Conservation (phyloP, 2,888 invertebrate genomes). For the Cataglyphis cursor region DNA sequence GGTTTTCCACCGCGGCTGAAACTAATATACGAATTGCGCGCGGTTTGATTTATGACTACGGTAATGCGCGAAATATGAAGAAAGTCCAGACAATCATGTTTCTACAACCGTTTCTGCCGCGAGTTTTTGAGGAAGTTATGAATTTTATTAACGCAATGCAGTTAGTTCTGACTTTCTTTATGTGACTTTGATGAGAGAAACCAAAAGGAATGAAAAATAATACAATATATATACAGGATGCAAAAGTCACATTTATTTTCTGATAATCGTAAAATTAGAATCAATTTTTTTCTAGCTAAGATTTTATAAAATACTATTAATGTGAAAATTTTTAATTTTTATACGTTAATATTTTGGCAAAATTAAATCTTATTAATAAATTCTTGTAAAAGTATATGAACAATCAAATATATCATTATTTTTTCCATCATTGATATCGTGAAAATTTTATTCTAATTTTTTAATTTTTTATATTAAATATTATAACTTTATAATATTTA, state of each 20-base stretch:
- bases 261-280: background rate
- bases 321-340: background rate
- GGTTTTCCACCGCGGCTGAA: slow-evolving; percentile 54
- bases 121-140: slow-evolving; percentile 33
- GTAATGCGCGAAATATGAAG: slow-evolving; percentile 62
- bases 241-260: background rate
- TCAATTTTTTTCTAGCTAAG: background rate
- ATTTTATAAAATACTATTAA: background rate
- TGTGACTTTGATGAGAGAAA: slow-evolving; percentile 34
- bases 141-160: slow-evolving; percentile 51
- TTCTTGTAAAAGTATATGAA: background rate
- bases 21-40: slow-evolving; percentile 62
- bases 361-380: slow-evolving; percentile 2
- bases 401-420: background rate
- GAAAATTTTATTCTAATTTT: background rate
- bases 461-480: background rate
- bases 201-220: slow-evolving; percentile 17
- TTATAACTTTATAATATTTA: background rate
- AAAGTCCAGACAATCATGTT: slow-evolving; percentile 53
- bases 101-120: slow-evolving; percentile 14
- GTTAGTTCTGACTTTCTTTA: slow-evolving; percentile 43
- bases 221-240: background rate
- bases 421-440: background rate
- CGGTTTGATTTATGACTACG: slow-evolving; percentile 63
- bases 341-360: background rate